Conservation (phyloP, 2,888 invertebrate genomes). For the Amblyjoppa proteus region DNA sequence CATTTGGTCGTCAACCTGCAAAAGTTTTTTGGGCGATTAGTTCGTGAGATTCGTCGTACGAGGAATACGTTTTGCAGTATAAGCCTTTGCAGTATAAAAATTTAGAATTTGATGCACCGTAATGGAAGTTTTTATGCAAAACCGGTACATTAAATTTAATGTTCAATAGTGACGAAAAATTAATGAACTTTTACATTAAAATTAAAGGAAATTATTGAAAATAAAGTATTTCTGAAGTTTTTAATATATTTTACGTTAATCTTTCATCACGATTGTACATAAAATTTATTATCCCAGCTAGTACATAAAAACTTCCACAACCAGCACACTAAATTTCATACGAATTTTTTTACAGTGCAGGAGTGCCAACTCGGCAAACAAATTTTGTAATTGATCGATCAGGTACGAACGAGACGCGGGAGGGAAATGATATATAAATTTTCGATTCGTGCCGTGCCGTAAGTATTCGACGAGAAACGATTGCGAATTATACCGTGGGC, state of each 20-base stretch:
- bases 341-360: not conserved
- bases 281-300: too few species aligned
- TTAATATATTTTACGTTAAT: too few species aligned
- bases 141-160: too few species aligned
- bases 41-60: not conserved
- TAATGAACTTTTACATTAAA: too few species aligned
- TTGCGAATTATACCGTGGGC: constrained; percentile 56
- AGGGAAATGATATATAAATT: constrained; percentile 5
- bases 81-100: not conserved
- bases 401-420: not conserved
- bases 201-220: too few species aligned
- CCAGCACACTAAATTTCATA: too few species aligned
- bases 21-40: not conserved
- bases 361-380: not conserved
- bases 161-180: too few species aligned
- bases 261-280: too few species aligned
- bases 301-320: too few species aligned
- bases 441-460: constrained; percentile 29
- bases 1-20: constrained; percentile 99
- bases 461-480: constrained; percentile 50
- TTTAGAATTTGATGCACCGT: too few species aligned
- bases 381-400: not conserved
- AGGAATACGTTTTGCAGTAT: not conserved
- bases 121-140: too few species aligned
- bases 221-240: too few species aligned